Base-by-base conservation (phyloP, 2,888 invertebrate genomes). In the Euproctis similis region DNA sequence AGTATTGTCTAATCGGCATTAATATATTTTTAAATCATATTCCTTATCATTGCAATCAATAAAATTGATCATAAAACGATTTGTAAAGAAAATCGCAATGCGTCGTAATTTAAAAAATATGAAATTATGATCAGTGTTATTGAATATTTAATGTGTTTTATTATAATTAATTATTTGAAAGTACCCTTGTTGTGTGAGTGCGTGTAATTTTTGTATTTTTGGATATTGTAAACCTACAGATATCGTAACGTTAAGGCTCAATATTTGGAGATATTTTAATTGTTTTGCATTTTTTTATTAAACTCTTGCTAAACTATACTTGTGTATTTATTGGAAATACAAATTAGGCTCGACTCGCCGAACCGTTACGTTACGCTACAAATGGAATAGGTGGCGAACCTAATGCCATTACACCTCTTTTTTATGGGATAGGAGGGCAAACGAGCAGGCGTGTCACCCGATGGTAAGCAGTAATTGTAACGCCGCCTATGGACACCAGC, bases 221-320 rank as follows among this genome's bases (percentile, higher is more conserved):
- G 71, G 58, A 76, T 65, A 58, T 68, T 71, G 69, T 70, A 62
- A 68, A 68, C 72, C 64, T 68, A 71, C 66, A 58, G 66, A 71
- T 76, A 73, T 63, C 64, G 46, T 81, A 80, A 75, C 53, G 53
- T 67, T 78, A 84, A 84, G 81, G 72, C 74, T 73, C 76, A 77
- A 78, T 75, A 75, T 81, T 82, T 82, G 75, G 80, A 82, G 70
- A 80, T 78, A 82, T 81, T 78, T 75, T 76, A 8, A 76, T 78
- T 77, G 76, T 78, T 81, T 84, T 82, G 82, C 82, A 84, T 73
- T 82, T 82, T 82, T 82, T 84, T 81, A 84, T 80, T 84, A 84
- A 84, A 84, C 77, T 78, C 75, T 73, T 76, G 82, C 82, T 82
- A 80, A 80, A 82, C 73, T 67, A 50, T 53, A n/a, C 22, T 10